Conservation (phyloP, 2,888 invertebrate species). For the Sinotaia quadrata region DNA sequence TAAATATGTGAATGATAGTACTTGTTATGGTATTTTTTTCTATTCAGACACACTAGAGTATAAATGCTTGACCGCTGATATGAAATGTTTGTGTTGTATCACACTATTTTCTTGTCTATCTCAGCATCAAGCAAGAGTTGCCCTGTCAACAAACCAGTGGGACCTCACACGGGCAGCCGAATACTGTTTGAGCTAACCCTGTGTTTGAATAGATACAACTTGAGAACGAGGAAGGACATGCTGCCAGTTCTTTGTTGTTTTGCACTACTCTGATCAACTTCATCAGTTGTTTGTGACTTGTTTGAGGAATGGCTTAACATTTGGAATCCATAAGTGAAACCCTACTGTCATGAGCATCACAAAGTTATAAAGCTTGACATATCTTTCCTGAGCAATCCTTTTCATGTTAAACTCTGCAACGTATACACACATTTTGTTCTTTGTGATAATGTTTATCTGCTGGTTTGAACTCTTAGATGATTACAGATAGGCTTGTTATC, state of each 20-base stretch:
- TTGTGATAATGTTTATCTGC: too few relatives aligned
- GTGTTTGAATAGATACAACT: neutral
- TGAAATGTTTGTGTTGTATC: neutral
- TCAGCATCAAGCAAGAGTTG: constrained; percentile 86
- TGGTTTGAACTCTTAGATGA: too few relatives aligned
- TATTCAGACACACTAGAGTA: neutral
- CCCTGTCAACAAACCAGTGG: constrained; percentile 94
- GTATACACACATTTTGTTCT: too few relatives aligned
- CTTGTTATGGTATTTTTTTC: neutral
- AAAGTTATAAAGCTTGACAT: too few relatives aligned
- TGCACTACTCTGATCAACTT: neutral
- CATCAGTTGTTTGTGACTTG: neutral
- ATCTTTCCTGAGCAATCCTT: too few relatives aligned
- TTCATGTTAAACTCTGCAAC: too few relatives aligned
- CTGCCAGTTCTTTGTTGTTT: neutral
- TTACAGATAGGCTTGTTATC: too few relatives aligned
- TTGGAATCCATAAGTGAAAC: too few relatives aligned
- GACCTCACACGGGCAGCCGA: constrained; percentile 93
- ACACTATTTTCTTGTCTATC: neutral
- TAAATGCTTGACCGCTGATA: neutral
- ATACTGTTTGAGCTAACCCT: constrained; percentile 78
- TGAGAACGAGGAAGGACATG: neutral
- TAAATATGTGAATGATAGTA: neutral
- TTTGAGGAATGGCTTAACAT: too few relatives aligned
- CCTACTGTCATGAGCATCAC: too few relatives aligned